Evolutionary conservation across 2,797 vertebrate genomes (phyloP).

Genomic region (Silurus aristotelis): DNA sequence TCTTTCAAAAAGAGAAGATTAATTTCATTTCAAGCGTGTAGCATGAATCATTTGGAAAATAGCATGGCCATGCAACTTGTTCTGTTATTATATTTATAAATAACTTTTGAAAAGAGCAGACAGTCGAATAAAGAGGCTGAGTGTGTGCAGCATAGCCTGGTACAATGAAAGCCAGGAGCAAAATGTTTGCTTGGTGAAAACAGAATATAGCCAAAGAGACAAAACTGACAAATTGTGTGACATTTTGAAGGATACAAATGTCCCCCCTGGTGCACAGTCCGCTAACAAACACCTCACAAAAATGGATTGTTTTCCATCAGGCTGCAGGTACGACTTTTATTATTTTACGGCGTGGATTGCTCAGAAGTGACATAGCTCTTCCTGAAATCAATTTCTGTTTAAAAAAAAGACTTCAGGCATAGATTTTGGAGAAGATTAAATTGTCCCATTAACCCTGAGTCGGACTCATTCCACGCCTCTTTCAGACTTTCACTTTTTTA

Average conservation of each 20-base stretch:
- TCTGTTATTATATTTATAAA: constrained; percentile 18
- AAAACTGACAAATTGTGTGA: constrained; percentile 8
- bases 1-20: constrained; percentile 19
- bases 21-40: constrained; percentile 15
- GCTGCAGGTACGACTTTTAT: neutral
- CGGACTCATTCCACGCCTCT: neutral
- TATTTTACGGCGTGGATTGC: neutral
- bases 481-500: neutral
- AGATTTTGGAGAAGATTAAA: neutral
- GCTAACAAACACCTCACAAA: constrained; percentile 14
- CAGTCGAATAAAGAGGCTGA: neutral
- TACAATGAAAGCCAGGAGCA: neutral
- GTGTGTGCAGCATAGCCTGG: neutral
- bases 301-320: constrained; percentile 1
- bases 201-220: constrained; percentile 6
- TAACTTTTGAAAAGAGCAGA: constrained; percentile 18
- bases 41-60: neutral
- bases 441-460: neutral
- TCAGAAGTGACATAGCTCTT: neutral
- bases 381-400: constrained; percentile 9
- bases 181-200: constrained; percentile 17
- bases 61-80: neutral
- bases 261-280: neutral
- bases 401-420: constrained; percentile 15
- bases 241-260: constrained; percentile 5